Evolutionary conservation across 1,140 invertebrate species (phyloP).

Genomic region (Drosophila rhopaloa): DNA sequence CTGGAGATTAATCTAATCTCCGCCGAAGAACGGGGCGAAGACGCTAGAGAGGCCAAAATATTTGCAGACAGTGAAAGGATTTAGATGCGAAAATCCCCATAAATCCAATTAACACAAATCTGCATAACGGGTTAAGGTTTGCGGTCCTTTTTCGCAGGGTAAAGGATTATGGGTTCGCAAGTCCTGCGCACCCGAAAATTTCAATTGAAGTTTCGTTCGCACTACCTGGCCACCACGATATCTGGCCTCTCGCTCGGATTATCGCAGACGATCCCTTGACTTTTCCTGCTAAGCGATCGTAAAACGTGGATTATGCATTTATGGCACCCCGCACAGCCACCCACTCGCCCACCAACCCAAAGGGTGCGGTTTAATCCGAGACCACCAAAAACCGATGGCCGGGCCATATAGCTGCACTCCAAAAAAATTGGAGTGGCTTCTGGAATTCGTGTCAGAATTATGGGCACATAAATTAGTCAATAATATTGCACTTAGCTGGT

Average conservation of each 20-base stretch:
- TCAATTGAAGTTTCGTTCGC: conserved; percentile 57
- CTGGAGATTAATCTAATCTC: conserved; percentile 68
- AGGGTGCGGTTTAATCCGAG: conserved; percentile 75
- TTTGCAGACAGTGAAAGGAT: conserved; percentile 84
- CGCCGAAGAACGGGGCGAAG: conserved; percentile 44
- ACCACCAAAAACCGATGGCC: conserved; percentile 61
- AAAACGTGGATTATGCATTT: conserved; percentile 79
- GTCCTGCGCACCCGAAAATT: conserved; percentile 20
- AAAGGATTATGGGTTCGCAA: conserved; percentile 33
- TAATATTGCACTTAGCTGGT: too few species aligned
- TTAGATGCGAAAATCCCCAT: conserved; percentile 74
- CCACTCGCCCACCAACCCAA: conserved; percentile 1
- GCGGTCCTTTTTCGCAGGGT: background rate
- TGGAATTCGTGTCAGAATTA: too few species aligned
- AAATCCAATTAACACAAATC: conserved; percentile 84
- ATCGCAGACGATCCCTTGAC: conserved; percentile 79
- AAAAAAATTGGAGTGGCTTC: conserved; percentile 16
- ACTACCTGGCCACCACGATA: conserved; percentile 12
- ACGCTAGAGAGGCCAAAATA: conserved; percentile 70
- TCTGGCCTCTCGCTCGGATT: conserved; percentile 44
- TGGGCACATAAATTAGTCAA: too few species aligned
- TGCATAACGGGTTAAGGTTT: conserved; percentile 66
- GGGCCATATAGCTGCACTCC: conserved; percentile 17
- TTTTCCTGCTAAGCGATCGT: conserved; percentile 82
- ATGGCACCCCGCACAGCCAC: conserved; percentile 50